phyloP scores from a whole-genome alignment of 2,797 vertebrate genomes.

The Adrianichthys oophorus region DNA sequence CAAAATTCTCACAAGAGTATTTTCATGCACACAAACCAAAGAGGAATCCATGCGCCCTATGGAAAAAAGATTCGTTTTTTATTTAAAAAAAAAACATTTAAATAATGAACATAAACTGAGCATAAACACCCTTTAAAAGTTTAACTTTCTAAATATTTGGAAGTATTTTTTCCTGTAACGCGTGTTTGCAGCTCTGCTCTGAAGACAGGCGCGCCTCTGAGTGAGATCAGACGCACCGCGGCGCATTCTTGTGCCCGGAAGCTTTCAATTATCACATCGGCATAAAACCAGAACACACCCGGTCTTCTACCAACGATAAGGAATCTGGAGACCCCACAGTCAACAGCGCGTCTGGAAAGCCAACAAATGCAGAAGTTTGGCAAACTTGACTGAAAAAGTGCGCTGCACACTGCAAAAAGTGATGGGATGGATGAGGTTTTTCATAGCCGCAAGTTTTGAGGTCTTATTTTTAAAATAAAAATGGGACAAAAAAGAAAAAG shows the following conservation, averaged over 20 bases:
- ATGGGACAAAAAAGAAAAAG: neutral
- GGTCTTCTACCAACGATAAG: neutral
- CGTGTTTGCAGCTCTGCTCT: conserved; percentile 20
- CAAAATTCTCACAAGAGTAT: neutral
- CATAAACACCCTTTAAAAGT: too few species aligned
- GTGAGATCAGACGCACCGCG: too few species aligned
- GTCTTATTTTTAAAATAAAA: neutral
- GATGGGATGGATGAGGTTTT: neutral
- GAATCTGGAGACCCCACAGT: neutral
- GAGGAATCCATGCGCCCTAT: neutral
- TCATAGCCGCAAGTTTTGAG: neutral
- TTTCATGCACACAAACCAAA: neutral
- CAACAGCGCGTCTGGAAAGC: neutral
- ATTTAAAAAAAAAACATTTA: too few species aligned
- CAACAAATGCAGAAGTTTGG: neutral
- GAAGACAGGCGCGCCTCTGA: conserved; percentile 42
- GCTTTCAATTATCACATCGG: conserved; percentile 60
- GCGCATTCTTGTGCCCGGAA: conserved; percentile 59
- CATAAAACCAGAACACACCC: conserved; percentile 48
- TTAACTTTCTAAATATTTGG: too few species aligned
- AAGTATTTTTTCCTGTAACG: too few species aligned
- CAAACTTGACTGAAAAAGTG: conserved; percentile 10
- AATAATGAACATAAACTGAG: too few species aligned
- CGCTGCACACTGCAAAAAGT: conserved; percentile 44
- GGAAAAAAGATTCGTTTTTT: neutral